phyloP scores from a whole-genome alignment of 2,797 vertebrate genomes.

The Simalia tracyae region DNA sequence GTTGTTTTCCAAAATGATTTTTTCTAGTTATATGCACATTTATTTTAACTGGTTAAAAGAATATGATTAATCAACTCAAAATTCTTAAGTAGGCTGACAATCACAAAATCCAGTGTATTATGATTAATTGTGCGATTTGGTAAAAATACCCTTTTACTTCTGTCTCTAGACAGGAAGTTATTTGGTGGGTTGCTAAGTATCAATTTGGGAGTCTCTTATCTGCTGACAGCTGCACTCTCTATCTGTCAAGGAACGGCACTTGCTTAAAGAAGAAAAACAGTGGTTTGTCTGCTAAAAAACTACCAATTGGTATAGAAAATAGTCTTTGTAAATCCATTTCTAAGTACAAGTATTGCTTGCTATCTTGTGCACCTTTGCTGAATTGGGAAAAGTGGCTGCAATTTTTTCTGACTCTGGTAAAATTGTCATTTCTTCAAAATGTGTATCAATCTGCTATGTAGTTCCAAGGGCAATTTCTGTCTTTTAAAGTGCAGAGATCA shows the following conservation, averaged over 20 bases:
- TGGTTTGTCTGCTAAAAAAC: background rate
- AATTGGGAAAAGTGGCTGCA: constrained; percentile 24
- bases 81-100: background rate
- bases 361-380: constrained; percentile 21
- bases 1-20: background rate
- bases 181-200: background rate
- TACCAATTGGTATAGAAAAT: constrained; percentile 41
- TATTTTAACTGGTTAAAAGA: background rate
- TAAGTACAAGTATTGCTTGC: constrained; percentile 19
- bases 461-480: background rate
- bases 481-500: constrained; percentile 25
- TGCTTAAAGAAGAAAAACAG: constrained; percentile 22
- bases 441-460: constrained; percentile 24
- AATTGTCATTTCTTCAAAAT: constrained; percentile 25
- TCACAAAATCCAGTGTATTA: background rate
- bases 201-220: constrained; percentile 20
- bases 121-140: background rate
- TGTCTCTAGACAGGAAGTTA: background rate
- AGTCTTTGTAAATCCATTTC: constrained; percentile 36
- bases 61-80: background rate
- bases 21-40: background rate
- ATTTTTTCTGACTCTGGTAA: constrained; percentile 35
- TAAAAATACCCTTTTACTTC: background rate
- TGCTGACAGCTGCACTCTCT: constrained; percentile 4
- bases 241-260: constrained; percentile 16